Evolutionary conservation across 2,888 invertebrate genomes (phyloP), one percentile per base, ranked within the genome.

Genomic region (Ectemnius continuus): DNA sequence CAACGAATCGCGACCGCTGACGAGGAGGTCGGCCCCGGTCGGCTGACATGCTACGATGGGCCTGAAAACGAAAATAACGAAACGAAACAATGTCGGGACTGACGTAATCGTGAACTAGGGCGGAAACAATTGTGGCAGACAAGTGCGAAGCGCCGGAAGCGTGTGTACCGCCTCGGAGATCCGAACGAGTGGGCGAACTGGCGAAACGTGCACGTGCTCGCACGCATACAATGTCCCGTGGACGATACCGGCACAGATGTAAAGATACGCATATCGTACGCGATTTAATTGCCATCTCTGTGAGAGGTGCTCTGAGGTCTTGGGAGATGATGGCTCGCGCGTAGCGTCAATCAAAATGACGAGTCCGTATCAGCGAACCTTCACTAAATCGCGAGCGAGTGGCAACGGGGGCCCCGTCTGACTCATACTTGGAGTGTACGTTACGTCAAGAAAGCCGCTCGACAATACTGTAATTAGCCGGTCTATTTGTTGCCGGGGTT

Each of bases 21-120:
- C 23, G 52, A 71, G 64, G 56, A 58, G 63, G 67, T 16, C 28
- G 56, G 62, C n/a, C 28, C 62, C 78, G 81, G 83, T 79, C 82
- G 82, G 78, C 84, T 87, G 89, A 89, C 89, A 90, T 89, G 89
- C 89, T 89, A 90, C 88, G 88, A 80, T 89, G 89, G 88, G 89
- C 89, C 87, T 89, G 89, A 90, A 89, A 90, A 89, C 88, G 89
- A 89, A 89, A 90, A 89, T 88, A 89, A 89, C 88, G 88, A 88
- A 88, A 89, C 86, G 87, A 89, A 89, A 89, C 89, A 89, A 89
- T 89, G 89, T 89, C 88, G 89, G 83, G 77, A 11, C 77, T 90
- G 88, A 85, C 88, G 89, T 86, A 90, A 90, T 84, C 79, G 86
- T 81, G 88, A 90, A 90, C 89, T 89, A 90, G 89, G 89, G 89